These are phyloP conservation scores for Ciconia nigra DNA, from an alignment of 2,797 vertebrate genomes.

Conservation along the genomic window DNA sequence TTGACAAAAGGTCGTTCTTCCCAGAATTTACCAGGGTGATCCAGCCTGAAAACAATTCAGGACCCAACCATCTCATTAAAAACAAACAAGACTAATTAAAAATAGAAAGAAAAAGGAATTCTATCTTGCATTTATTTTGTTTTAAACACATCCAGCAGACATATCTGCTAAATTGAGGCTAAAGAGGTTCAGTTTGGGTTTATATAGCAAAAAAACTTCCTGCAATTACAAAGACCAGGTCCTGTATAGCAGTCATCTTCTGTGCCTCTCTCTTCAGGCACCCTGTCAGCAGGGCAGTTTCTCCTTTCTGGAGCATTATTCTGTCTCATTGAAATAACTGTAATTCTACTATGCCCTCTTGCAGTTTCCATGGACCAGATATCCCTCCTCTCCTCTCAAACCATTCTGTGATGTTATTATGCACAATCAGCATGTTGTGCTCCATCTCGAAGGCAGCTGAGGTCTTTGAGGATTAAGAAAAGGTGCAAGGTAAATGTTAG, in stretches of 20 bases:
- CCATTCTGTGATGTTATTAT: background rate
- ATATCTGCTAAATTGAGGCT: background rate
- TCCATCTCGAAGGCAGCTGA: background rate
- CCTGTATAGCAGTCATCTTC: background rate
- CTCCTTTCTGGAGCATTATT: background rate
- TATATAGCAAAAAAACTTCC: background rate
- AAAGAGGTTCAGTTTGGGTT: background rate
- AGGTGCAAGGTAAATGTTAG: slow-evolving; percentile 6
- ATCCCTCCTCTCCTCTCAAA: background rate
- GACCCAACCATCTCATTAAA: background rate
- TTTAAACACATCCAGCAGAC: background rate
- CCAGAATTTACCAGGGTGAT: background rate
- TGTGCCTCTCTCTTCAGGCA: background rate
- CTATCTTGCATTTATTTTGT: background rate
- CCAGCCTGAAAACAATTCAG: slow-evolving; percentile 6
- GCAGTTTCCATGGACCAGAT: background rate
- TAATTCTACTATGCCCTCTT: background rate
- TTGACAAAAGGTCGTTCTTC: slow-evolving; percentile 17
- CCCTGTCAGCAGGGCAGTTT: background rate
- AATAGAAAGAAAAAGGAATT: background rate
- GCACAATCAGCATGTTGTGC: background rate
- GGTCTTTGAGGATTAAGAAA: slow-evolving; percentile 1
- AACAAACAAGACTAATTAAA: background rate
- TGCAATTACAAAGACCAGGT: background rate
- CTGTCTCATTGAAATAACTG: background rate